phyloP scores from a whole-genome alignment of 1,140 invertebrate genomes.

The Telenomus remus region DNA sequence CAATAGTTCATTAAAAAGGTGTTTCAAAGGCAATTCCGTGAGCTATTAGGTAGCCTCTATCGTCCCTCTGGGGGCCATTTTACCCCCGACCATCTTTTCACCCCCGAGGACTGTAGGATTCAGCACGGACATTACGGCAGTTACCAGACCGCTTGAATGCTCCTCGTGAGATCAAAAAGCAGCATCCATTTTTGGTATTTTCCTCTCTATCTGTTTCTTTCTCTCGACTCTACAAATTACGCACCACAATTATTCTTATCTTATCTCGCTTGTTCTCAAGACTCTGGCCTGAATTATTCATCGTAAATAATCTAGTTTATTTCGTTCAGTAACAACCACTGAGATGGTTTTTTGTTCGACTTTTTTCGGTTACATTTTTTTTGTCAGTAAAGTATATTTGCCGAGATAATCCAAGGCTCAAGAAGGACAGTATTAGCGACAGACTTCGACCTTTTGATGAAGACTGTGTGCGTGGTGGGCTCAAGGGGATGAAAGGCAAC shows the following conservation, averaged over 20 bases:
- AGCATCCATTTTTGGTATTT: constrained; percentile 54
- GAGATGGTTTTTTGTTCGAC: no score
- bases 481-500: constrained; percentile 60
- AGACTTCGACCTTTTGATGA: constrained; percentile 64
- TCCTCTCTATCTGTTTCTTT: constrained; percentile 29
- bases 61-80: constrained; percentile 79
- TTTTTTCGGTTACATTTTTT: no score
- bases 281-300: no score
- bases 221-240: constrained; percentile 30
- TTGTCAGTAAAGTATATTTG: constrained; percentile 36
- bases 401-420: constrained; percentile 37
- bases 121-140: constrained; percentile 69
- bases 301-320: no score
- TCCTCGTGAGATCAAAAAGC: constrained; percentile 56
- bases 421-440: constrained; percentile 41
- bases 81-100: constrained; percentile 60
- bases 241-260: constrained; percentile 54
- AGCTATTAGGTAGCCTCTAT: constrained; percentile 81
- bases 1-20: constrained; percentile 85
- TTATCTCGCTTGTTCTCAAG: constrained; percentile 8
- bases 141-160: constrained; percentile 64
- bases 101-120: constrained; percentile 64
- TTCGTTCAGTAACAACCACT: no score
- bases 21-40: constrained; percentile 81
- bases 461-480: constrained; percentile 59